Evolutionary conservation across 2,888 invertebrate species (phyloP), one percentile per base, ranked within the genome.

Genomic region (Carterocephalus palaemon): DNA sequence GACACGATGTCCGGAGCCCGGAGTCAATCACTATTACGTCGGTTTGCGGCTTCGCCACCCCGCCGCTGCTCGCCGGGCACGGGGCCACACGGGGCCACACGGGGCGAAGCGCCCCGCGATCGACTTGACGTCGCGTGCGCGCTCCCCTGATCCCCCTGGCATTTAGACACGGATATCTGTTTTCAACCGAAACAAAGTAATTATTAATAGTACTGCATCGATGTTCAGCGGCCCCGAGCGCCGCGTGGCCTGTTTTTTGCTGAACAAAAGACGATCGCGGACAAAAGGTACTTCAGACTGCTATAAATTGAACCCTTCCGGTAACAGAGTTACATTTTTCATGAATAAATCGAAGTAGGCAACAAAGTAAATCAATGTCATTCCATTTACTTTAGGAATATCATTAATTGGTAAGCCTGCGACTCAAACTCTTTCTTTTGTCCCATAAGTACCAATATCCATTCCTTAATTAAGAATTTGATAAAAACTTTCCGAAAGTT

Each of bases 121-220:
- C 50, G 57, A 47, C 53, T 57, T 70, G 78, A 73, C 77, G 77
- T 83, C 77, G 82, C 82, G 81, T 83, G 82, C 70, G 53, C 62
- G 57, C 54, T 46, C 54, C 52, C 46, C 49, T 31, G 46, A 46
- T 31, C 67, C 64, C 64, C 60, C 54, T 57, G 50, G 62, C 58
- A 63, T 71, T 57, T 49, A 52, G 68, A 65, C 64, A 65, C 71
- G 74, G 69, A 62, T 75, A 74, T 76, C 71, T 66, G 65, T 57
- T 74, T 69, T 64, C 61, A 55, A 63, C 60, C 64, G 59, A 70
- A 71, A 67, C 63, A 54, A 62, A 64, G 58, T 61, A 65, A 70
- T 72, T 67, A 67, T 66, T 68, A 63, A 62, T 60, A 62, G 52
- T 55, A 59, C 53, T 59, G 58, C 55, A 54, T 56, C 56, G 55